phyloP scores from a whole-genome alignment of 2,113 vertebrate genomes.

The Entomyzon cyanotis region DNA sequence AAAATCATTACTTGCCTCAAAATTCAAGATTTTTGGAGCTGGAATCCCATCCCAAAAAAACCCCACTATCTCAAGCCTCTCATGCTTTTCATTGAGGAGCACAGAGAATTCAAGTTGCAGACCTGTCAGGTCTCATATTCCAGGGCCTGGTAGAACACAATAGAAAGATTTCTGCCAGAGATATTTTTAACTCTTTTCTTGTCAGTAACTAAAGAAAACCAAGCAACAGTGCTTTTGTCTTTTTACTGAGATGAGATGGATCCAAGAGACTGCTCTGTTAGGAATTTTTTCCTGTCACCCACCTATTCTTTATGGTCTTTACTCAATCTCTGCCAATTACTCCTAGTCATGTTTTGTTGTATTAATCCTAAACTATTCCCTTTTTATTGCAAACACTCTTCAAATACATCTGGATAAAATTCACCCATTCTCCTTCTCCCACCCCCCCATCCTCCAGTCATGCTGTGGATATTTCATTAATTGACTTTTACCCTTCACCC shows the following conservation, averaged over 20 bases:
- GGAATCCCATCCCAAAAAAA: neutral
- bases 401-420: conserved; percentile 19
- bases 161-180: neutral
- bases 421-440: neutral
- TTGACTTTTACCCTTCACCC: neutral
- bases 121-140: neutral
- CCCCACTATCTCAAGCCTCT: fast-evolving
- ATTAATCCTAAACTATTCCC: neutral
- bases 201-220: neutral
- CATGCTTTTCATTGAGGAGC: fast-evolving
- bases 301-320: neutral
- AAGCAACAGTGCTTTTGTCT: neutral
- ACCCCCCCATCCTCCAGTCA: neutral
- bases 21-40: neutral
- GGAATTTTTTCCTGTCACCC: neutral
- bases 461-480: neutral
- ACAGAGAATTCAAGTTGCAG: neutral
- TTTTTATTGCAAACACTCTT: neutral
- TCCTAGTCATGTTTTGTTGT: neutral
- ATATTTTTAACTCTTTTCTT: neutral
- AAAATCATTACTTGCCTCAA: neutral
- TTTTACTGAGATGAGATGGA: neutral
- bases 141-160: neutral
- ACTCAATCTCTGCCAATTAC: neutral
- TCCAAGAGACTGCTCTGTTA: neutral